Conservation (phyloP, 2,888 invertebrate genomes). For the Brachypterus glaber region DNA sequence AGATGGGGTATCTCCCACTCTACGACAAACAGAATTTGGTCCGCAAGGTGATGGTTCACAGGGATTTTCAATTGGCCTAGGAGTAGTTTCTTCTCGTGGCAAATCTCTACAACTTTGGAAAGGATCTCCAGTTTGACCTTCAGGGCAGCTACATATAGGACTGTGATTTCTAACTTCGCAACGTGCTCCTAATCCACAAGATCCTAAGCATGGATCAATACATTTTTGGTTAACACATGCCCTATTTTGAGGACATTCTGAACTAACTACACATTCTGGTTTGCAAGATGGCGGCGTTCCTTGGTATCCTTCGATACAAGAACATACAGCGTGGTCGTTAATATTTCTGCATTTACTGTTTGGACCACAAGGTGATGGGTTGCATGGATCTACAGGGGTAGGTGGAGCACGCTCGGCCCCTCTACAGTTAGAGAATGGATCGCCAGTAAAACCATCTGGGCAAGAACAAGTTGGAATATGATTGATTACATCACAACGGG, state of each 20-base stretch:
- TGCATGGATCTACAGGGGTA: constrained; percentile 38
- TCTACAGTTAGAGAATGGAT: constrained; percentile 38
- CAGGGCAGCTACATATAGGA: constrained; percentile 46
- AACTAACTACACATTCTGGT: constrained; percentile 45
- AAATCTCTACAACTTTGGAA: constrained; percentile 63
- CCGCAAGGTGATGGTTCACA: constrained; percentile 76
- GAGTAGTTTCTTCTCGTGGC: constrained; percentile 36
- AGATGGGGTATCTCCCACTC: constrained; percentile 55
- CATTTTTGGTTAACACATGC: constrained; percentile 48
- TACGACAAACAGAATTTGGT: constrained; percentile 65
- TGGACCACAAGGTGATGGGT: constrained; percentile 46
- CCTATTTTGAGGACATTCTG: constrained; percentile 44
- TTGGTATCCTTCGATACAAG: constrained; percentile 44
- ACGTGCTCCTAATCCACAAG: constrained; percentile 45
- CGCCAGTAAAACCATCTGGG: constrained; percentile 57
- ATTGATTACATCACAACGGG: constrained; percentile 61
- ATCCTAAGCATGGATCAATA: constrained; percentile 47
- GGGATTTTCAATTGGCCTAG: constrained; percentile 43
- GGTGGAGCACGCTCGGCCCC: constrained; percentile 26
- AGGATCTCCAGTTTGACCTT: constrained; percentile 64
- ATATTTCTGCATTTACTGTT: constrained; percentile 46
- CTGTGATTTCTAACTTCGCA: constrained; percentile 48
- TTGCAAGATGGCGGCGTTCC: constrained; percentile 49
- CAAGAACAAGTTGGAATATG: constrained; percentile 65
- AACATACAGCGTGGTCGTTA: constrained; percentile 44